These are phyloP conservation scores for Temnothorax longispinosus DNA, from an alignment of 1,140 invertebrate genomes.

Conservation along the genomic window DNA sequence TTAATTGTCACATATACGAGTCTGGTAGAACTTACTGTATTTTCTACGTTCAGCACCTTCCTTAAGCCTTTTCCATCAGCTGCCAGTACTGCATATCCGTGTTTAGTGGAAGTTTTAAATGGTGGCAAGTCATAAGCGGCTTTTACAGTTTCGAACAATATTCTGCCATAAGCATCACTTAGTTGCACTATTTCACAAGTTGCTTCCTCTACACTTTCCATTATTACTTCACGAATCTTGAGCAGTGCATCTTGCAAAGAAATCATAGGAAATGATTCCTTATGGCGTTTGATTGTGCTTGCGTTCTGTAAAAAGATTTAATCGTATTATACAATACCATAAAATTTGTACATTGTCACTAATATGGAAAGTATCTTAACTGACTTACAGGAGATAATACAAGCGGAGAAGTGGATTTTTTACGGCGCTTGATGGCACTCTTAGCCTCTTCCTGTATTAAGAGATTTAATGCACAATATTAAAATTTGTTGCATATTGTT, in stretches of 20 bases:
- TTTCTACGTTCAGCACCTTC: conserved; percentile 87
- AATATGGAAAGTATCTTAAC: neutral
- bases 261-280: neutral
- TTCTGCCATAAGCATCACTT: conserved; percentile 73
- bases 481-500: neutral
- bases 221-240: conserved; percentile 67
- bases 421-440: neutral
- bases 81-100: conserved; percentile 96
- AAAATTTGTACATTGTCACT: neutral
- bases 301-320: neutral
- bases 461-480: neutral
- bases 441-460: neutral
- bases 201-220: conserved; percentile 81
- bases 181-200: conserved; percentile 50
- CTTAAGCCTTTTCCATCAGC: conserved; percentile 89
- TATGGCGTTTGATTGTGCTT: neutral
- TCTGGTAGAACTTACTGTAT: conserved; percentile 81
- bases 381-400: neutral
- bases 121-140: conserved; percentile 90
- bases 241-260: conserved; percentile 86
- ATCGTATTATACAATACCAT: neutral
- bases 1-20: neutral
- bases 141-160: conserved; percentile 71
- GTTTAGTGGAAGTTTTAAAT: conserved; percentile 97
- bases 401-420: conserved; percentile 86